Evolutionary conservation across 2,797 vertebrate genomes (phyloP).

Genomic region (Perodicticus potto): DNA sequence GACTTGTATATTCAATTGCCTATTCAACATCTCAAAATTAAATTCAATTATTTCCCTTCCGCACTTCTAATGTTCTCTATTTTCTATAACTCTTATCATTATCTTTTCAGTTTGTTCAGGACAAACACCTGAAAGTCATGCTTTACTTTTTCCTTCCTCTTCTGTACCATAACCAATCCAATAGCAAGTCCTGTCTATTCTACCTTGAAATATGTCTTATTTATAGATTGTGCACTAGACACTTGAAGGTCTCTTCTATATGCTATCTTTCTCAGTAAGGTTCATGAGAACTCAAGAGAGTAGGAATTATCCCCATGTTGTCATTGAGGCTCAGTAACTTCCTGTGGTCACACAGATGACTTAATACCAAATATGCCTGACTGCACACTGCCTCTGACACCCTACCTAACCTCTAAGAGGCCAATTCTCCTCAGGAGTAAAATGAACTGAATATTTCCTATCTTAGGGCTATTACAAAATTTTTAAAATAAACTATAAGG

Average conservation of each 20-base stretch:
- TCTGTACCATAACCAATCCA: not conserved
- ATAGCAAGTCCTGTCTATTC: not conserved
- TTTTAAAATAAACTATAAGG: conserved; percentile 10
- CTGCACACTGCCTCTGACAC: not conserved
- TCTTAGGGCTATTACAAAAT: not conserved
- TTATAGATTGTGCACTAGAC: not conserved
- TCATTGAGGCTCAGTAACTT: conserved; percentile 26
- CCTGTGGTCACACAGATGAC: not conserved
- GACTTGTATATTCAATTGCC: not conserved
- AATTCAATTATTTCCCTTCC: not conserved
- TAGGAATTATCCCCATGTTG: not conserved
- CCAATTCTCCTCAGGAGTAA: not conserved
- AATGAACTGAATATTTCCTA: not conserved
- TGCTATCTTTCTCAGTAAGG: not conserved
- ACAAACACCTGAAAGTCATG: not conserved
- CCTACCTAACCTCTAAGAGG: not conserved
- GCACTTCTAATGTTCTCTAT: not conserved
- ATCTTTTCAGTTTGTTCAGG: conserved; percentile 2
- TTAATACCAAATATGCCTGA: not conserved
- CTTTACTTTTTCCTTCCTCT: not conserved
- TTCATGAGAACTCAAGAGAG: not conserved
- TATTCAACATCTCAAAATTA: not conserved
- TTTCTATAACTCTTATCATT: not conserved
- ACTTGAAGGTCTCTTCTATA: not conserved
- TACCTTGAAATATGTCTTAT: not conserved